Base-by-base conservation (phyloP, 2,113 vertebrate species). In the Vanacampus margaritifer region DNA sequence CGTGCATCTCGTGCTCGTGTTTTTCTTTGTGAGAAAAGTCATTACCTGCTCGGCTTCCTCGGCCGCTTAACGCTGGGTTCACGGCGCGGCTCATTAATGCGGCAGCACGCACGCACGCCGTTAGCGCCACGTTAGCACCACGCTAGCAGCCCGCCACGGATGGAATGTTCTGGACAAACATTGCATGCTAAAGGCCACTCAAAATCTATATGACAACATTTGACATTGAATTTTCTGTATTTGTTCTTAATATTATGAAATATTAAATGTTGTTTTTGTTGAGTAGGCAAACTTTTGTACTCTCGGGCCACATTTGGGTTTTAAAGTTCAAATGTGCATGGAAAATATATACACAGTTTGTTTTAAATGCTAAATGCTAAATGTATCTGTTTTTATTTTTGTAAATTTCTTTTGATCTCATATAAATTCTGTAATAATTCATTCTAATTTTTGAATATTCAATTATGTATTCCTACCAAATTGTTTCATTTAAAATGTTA, bases 161-260 rank as follows among this genome's bases (percentile, higher is more conserved):
- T 57, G 54, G 26, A 57, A 57, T 28, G 54, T 35, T 57, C 54
- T 57, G 6, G 54, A 57, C 54, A 57, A 57, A 57, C 54, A 57
- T 57, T 57, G 54, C 24, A 17, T 17, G 14, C 54, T 57, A 32
- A 57, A 54, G 51, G 51, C 3, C 51, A 13, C 12, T 54, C 10
- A 57, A 57, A 17, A 17, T n/a, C 26, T 7, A 28, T 32, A 28
- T 28, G 51, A 12, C 54, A 28, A 32, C 14, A 57, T 57, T 7
- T 51, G 13, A 17, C 26, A 2, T 13, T 24, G 1, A 54, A 24
- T 26, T 23, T 26, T 26, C 5, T 3, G 13, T 14, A 32, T 21
- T 60, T 60, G 11, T 37, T n/a, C 9, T 32, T 28, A 19, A 60
- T 36, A 35, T 21, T 21, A 37, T 17, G 43, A 46, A 6, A 19